Evolutionary conservation across 30 jellyfish, hydroid and myxozoan species (phyloP).

Genomic region (Nemopilema nomurai): DNA sequence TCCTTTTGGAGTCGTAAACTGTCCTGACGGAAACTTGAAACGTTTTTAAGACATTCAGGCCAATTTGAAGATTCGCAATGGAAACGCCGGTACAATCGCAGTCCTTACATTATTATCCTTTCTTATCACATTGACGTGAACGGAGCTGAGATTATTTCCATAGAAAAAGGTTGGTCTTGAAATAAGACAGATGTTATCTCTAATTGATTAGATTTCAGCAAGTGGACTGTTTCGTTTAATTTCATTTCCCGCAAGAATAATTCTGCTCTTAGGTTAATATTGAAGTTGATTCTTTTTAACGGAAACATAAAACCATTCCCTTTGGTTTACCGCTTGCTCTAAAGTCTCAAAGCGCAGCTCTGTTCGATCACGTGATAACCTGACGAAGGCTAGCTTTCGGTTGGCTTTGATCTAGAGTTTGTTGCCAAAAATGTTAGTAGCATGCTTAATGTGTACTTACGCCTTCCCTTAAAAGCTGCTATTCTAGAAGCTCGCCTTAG

Average conservation of each 20-base stretch:
- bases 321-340: not conserved
- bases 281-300: not conserved
- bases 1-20: no score
- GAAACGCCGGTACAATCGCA: not conserved
- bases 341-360: not conserved
- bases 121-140: not conserved
- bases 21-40: no score
- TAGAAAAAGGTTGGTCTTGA: not conserved
- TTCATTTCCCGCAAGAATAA: not conserved
- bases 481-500: no score
- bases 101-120: not conserved
- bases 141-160: not conserved
- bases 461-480: no score
- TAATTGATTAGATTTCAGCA: not conserved
- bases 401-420: not conserved
- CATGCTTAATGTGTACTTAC: no score
- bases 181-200: not conserved
- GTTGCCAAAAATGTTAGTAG: not conserved
- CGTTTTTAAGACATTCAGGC: no score
- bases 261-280: no score
- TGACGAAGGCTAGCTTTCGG: no score
- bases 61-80: no score
- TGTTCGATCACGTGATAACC: not conserved
- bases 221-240: not conserved
- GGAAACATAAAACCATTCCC: not conserved